Percentiles rank a stretch among this genome's conserved stretches.
phyloP scores from a whole-genome alignment of 2,113 vertebrate species.

The Carassius auratus region DNA sequence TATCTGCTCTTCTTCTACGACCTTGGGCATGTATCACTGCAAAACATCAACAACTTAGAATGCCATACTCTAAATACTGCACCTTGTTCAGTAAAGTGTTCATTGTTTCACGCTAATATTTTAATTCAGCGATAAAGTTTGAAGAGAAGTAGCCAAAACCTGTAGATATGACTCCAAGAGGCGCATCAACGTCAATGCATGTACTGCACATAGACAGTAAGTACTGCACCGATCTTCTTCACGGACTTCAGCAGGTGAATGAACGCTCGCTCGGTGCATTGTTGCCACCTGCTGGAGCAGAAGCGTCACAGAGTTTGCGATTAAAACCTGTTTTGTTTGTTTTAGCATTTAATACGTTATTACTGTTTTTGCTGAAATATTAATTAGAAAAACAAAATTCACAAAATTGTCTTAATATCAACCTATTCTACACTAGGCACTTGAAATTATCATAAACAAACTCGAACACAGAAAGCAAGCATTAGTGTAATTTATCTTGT shows the following conservation, averaged over 20 bases:
- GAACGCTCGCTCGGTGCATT: not conserved
- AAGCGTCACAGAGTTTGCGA: not conserved
- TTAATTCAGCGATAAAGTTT: not conserved
- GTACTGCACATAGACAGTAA: no score
- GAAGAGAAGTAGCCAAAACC: not conserved
- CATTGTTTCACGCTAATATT: conserved; percentile 23
- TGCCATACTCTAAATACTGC: not conserved
- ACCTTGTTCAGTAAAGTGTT: conserved; percentile 51
- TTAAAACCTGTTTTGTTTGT: not conserved
- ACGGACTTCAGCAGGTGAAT: not conserved
- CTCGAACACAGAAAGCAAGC: not conserved
- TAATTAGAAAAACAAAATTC: not conserved
- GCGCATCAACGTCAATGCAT: not conserved
- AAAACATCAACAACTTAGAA: not conserved
- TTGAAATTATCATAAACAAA: not conserved
- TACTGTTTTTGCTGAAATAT: not conserved
- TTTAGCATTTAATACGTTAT: not conserved
- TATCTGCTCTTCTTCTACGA: not conserved
- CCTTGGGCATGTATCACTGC: not conserved
- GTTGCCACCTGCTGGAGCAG: not conserved
- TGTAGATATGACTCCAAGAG: not conserved
- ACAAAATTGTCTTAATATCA: not conserved
- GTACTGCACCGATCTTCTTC: not conserved
- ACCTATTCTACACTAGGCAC: not conserved
- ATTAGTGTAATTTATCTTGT: not conserved